Conservation (phyloP, 2,888 invertebrate genomes). For the Acanthosepion pharaonis region DNA sequence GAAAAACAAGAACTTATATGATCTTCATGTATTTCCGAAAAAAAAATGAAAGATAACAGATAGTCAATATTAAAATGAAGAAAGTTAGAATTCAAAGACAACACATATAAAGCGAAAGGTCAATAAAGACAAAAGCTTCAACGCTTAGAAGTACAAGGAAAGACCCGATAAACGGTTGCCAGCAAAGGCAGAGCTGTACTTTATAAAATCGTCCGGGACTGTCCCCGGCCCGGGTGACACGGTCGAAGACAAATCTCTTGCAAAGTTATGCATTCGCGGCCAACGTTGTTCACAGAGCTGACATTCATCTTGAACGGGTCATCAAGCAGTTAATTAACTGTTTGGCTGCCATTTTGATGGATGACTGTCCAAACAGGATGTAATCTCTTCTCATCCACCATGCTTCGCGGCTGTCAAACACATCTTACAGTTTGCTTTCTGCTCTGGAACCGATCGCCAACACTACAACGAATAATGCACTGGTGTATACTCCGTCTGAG, state of each 20-base stretch:
- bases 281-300: not conserved
- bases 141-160: not conserved
- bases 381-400: constrained; percentile 6
- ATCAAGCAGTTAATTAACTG: constrained; percentile 33
- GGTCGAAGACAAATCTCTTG: constrained; percentile 20
- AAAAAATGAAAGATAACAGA: too few relatives aligned
- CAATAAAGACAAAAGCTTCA: not conserved
- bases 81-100: not conserved
- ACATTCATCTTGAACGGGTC: constrained; percentile 15
- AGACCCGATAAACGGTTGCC: not conserved
- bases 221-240: not conserved
- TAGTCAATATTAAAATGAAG: too few relatives aligned
- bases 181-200: not conserved
- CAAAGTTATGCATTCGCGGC: constrained; percentile 17
- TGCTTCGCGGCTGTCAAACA: not conserved
- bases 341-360: not conserved
- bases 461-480: not conserved
- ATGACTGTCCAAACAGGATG: not conserved
- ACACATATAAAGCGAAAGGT: not conserved
- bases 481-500: too few relatives aligned
- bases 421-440: not conserved
- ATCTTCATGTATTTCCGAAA: too few relatives aligned
- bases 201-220: not conserved
- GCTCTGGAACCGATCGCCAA: not conserved
- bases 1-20: too few relatives aligned